These are phyloP conservation scores for Neodiprion pinetum DNA, from an alignment of 1,140 invertebrate genomes.

Conservation along the genomic window DNA sequence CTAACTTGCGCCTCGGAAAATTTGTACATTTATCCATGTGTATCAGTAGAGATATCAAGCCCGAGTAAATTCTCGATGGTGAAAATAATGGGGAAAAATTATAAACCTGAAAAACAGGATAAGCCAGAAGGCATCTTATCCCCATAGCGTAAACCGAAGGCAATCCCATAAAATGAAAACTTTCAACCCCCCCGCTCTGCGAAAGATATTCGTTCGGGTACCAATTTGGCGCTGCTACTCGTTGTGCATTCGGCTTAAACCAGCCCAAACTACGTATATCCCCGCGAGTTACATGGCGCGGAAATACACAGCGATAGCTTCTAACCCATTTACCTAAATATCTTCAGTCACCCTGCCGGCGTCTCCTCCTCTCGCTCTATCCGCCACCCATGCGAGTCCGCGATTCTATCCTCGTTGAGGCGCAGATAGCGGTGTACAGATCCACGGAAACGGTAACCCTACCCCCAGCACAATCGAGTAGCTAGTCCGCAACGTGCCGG, in stretches of 20 bases:
- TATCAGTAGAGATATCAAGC: too few relatives aligned
- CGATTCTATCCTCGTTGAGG: neutral
- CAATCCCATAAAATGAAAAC: neutral
- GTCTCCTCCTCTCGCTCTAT: neutral
- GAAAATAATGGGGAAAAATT: too few relatives aligned
- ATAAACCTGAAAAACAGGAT: too few relatives aligned
- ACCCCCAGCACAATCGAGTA: neutral
- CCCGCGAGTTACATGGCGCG: conserved; percentile 1
- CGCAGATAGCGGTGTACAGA: neutral
- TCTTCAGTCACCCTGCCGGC: neutral
- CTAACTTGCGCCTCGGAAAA: too few relatives aligned
- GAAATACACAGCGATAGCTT: conserved; percentile 2
- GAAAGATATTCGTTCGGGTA: neutral
- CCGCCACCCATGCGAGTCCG: neutral
- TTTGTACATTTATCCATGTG: too few relatives aligned
- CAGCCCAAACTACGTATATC: neutral
- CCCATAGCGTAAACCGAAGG: conserved; percentile 2
- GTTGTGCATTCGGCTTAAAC: neutral
- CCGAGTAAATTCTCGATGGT: too few relatives aligned
- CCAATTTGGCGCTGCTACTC: neutral
- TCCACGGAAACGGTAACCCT: neutral
- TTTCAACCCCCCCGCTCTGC: neutral
- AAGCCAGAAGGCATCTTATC: neutral
- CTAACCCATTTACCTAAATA: conserved; percentile 3
- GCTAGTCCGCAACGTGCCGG: neutral